Evolutionary conservation across 2,888 invertebrate genomes (phyloP).

Genomic region (Gortyna flavago): DNA sequence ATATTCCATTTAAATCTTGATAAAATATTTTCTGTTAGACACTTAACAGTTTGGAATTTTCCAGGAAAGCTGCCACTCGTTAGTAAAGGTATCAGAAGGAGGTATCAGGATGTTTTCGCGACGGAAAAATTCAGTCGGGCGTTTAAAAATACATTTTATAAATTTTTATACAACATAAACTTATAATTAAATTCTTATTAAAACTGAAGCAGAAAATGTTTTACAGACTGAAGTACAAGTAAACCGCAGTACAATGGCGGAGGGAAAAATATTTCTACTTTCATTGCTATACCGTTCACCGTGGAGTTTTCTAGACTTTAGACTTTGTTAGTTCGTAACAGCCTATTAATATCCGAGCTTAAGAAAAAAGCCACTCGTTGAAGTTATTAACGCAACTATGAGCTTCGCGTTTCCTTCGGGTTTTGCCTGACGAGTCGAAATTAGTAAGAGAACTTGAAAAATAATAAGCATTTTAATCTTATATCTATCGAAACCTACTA

Average conservation of each 20-base stretch:
- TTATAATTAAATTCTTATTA: conserved; percentile 27
- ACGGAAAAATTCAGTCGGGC: background rate
- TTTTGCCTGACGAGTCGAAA: conserved; percentile 6
- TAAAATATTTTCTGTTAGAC: background rate
- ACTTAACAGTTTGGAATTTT: background rate
- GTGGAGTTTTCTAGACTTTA: conserved; percentile 57
- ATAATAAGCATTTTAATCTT: background rate
- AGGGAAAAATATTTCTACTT: conserved; percentile 49
- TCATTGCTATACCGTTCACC: conserved; percentile 25
- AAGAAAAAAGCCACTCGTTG: conserved; percentile 53
- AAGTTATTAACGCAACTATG: conserved; percentile 42
- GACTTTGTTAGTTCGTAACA: conserved; percentile 59
- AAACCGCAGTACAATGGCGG: conserved; percentile 38
- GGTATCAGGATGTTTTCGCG: conserved; percentile 1
- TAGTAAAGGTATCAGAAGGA: background rate
- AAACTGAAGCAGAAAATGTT: conserved; percentile 15
- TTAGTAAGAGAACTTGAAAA: background rate
- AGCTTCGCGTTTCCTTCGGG: conserved; percentile 14
- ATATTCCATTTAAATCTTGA: background rate
- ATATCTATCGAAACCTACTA: background rate
- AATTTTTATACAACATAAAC: conserved; percentile 18
- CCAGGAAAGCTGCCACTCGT: background rate
- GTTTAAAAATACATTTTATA: conserved; percentile 15
- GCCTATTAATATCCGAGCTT: conserved; percentile 63
- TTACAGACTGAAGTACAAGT: conserved; percentile 31